These are phyloP conservation scores for Monomorium pharaonis DNA, from an alignment of 1,140 invertebrate species.

Conservation along the genomic window DNA sequence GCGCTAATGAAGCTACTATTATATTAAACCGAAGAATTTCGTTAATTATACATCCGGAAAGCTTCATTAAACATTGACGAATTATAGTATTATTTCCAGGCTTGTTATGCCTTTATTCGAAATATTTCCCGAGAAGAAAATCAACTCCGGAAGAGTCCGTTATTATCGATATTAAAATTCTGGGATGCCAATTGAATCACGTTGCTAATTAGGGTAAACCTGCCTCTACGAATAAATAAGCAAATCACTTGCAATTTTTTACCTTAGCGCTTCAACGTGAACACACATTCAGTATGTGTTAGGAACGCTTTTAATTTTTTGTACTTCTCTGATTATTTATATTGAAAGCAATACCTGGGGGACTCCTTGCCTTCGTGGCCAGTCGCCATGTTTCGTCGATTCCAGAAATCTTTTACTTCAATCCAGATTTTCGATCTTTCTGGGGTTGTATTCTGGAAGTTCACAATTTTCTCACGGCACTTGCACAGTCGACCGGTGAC, in stretches of 20 bases:
- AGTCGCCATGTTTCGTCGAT: conserved; percentile 76
- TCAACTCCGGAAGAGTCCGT: neutral
- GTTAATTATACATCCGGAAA: conserved; percentile 9
- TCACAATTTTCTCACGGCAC: conserved; percentile 66
- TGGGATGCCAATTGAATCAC: too few relatives aligned
- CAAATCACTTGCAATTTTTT: neutral
- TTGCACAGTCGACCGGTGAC: conserved; percentile 38
- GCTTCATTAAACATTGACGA: conserved; percentile 13
- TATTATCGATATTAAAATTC: neutral
- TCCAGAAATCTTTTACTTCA: conserved; percentile 35
- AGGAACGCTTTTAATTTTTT: neutral
- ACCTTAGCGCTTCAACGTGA: neutral
- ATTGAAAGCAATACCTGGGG: conserved; percentile 77
- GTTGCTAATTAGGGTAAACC: neutral
- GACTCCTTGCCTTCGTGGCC: conserved; percentile 82
- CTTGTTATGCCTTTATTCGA: neutral
- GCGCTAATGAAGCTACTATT: conserved; percentile 14
- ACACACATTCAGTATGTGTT: neutral
- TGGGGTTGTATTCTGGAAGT: conserved; percentile 18
- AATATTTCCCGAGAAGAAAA: neutral
- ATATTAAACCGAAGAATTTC: conserved; percentile 32
- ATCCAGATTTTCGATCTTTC: neutral
- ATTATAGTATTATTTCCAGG: neutral
- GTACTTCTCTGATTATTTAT: neutral
- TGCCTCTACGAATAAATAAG: neutral